Percentiles rank a stretch among this genome's conserved stretches.
Conservation (phyloP, 2,888 invertebrate genomes). For the Macaria notata region DNA sequence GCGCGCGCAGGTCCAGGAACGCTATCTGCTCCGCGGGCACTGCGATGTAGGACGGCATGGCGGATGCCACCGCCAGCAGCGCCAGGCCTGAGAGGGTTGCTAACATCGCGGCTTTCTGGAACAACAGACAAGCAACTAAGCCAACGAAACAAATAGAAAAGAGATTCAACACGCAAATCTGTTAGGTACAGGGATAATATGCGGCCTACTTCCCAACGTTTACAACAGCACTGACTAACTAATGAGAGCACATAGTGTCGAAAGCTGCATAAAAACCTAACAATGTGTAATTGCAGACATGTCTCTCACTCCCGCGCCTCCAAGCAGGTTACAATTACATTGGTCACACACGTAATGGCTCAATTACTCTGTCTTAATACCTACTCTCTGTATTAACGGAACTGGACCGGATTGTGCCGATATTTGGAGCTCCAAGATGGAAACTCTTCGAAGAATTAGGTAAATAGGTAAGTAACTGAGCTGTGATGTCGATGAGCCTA, state of each 20-base stretch:
- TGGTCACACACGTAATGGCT: slow-evolving; percentile 6
- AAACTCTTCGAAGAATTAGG: too few relatives aligned
- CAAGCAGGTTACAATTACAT: slow-evolving; percentile 4
- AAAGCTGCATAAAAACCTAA: slow-evolving; percentile 11
- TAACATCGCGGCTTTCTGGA: slow-evolving; percentile 56
- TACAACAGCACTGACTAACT: neutral
- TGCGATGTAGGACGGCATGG: slow-evolving; percentile 82
- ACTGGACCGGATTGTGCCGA: too few relatives aligned
- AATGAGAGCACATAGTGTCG: slow-evolving; percentile 1
- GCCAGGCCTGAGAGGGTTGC: too few relatives aligned
- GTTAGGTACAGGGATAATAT: too few relatives aligned
- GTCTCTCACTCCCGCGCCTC: slow-evolving; percentile 4
- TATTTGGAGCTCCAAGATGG: too few relatives aligned
- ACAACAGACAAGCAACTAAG: slow-evolving; percentile 13
- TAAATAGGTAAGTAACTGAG: too few relatives aligned
- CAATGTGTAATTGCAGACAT: slow-evolving; percentile 7
- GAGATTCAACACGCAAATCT: too few relatives aligned
- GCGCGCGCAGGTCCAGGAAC: slow-evolving; percentile 76
- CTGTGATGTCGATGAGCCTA: too few relatives aligned
- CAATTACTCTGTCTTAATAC: slow-evolving; percentile 8
- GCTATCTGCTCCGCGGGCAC: slow-evolving; percentile 84
- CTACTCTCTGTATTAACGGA: too few relatives aligned
- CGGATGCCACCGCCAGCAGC: slow-evolving; percentile 59
- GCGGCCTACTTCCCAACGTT: too few relatives aligned
- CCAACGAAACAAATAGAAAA: too few relatives aligned